Percentiles rank a stretch among this genome's conserved stretches.
Conservation (phyloP, 2,113 vertebrate species). For the Stegostoma tigrinum region DNA sequence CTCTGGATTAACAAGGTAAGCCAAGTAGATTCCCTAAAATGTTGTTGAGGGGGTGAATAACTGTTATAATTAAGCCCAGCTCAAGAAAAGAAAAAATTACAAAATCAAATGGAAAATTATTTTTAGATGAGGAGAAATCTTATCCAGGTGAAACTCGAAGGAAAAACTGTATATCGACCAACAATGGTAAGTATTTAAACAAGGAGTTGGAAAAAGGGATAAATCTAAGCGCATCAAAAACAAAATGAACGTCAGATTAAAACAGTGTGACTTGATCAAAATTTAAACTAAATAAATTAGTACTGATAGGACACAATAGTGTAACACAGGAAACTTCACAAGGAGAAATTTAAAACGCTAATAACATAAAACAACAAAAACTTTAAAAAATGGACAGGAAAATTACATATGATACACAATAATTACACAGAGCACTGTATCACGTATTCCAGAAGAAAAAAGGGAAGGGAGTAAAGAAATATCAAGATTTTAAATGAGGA, state of each 20-base stretch:
- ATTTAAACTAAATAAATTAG: not conserved
- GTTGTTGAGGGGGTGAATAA: not conserved
- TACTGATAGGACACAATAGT: not conserved
- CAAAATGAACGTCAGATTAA: not conserved
- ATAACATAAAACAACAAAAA: not conserved
- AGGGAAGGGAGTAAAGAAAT: not conserved
- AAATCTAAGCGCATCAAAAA: not conserved
- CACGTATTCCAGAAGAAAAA: not conserved
- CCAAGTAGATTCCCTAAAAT: not conserved
- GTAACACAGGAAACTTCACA: not conserved
- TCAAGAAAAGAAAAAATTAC: not conserved
- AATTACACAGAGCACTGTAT: not conserved
- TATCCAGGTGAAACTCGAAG: not conserved
- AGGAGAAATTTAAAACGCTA: not conserved
- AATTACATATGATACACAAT: not conserved
- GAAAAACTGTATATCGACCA: not conserved
- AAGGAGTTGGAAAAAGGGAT: not conserved
- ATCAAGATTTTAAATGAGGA: not conserved
- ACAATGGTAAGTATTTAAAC: not conserved
- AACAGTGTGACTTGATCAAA: not conserved
- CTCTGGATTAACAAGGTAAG: not conserved
- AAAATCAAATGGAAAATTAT: not conserved
- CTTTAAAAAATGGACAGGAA: too few species aligned
- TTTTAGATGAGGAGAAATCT: not conserved
- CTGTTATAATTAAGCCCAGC: not conserved